Evolutionary conservation across 2,888 invertebrate species (phyloP).

Genomic region (Agonopterix subpropinquella): DNA sequence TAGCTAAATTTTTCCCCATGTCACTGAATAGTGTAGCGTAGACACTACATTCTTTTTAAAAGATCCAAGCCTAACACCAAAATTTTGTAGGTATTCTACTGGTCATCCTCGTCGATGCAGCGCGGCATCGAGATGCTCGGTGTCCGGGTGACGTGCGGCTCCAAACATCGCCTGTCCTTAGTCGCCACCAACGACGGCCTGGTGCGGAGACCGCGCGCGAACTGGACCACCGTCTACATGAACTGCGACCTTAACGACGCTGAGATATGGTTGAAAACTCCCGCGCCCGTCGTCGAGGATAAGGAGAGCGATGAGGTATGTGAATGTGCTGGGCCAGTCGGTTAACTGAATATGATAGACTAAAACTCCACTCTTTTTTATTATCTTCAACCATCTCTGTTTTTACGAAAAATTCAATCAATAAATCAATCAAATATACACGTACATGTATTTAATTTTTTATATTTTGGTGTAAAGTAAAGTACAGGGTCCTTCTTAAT

Average conservation of each 20-base stretch:
- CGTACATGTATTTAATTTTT: too few relatives aligned
- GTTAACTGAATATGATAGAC: too few relatives aligned
- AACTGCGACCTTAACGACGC: constrained; percentile 95
- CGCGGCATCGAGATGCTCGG: constrained; percentile 92
- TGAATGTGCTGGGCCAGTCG: not conserved
- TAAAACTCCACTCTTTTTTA: too few relatives aligned
- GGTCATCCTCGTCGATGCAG: constrained; percentile 98
- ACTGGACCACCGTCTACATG: constrained; percentile 95
- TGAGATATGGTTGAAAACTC: constrained; percentile 93
- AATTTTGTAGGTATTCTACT: constrained; percentile 83
- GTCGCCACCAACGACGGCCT: constrained; percentile 87
- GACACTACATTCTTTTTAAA: too few relatives aligned
- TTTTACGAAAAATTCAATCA: too few relatives aligned
- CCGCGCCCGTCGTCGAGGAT: constrained; percentile 60
- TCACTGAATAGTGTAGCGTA: too few relatives aligned
- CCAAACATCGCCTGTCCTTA: constrained; percentile 84
- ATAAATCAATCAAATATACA: too few relatives aligned
- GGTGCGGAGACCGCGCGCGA: constrained; percentile 88
- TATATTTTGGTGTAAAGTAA: too few relatives aligned
- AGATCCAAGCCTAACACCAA: too few relatives aligned
- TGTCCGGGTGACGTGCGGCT: constrained; percentile 87
- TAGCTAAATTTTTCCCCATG: too few relatives aligned
- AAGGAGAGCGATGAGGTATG: constrained; percentile 26
- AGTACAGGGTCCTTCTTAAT: too few relatives aligned
- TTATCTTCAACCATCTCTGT: too few relatives aligned